Base-by-base conservation (phyloP, 1,140 invertebrate species). In the Lethrus apterus region DNA sequence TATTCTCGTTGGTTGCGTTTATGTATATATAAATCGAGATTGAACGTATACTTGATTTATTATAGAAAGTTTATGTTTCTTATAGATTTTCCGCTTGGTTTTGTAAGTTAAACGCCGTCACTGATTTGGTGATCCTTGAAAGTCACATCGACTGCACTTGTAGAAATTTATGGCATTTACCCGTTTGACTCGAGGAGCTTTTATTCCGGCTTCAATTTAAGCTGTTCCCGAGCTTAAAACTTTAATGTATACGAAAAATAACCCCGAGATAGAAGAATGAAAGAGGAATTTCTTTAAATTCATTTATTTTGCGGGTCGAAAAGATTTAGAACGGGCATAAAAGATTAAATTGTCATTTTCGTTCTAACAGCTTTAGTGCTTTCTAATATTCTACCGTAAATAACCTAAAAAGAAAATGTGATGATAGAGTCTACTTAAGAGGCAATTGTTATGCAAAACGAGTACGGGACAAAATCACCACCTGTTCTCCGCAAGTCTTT, bases 401-500 rank as follows among this genome's bases (percentile, higher is more conserved):
- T 63, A 63, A 64, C 58, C 49, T 54, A 56, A 59, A 64, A 63
- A 59, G 56, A 62, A 62, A 57, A 60, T 52, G 49, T 52, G 58
- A 55, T 60, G 61, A 63, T 62, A 58, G 54, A 56, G 56, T 52
- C 59, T 54, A 51, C 57, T 63, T 63, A 63, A 60, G 44, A 50
- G 55, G 56, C 57, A 55, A 65, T 65, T 65, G 63, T 65, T 63
- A 65, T 64, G 63, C 63, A 65, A 65, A 65, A 60, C 60, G 58
- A 50, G 52, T 48, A 48, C 49, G 52, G 50, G 35, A 42, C 62
- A 50, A 60, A 65, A 65, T 63, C 58, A 63, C 56, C 63, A 65
- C 60, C 60, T 65, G 59, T 57, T 52, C 54, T 47, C 44, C 36
- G 47, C 48, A 44, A 57, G 55, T 51, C 55, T 58, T 61, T 63